Percentiles rank a stretch among this genome's conserved stretches.
phyloP scores from a whole-genome alignment of 2,888 invertebrate species.

The Pseudococcus viburni region DNA sequence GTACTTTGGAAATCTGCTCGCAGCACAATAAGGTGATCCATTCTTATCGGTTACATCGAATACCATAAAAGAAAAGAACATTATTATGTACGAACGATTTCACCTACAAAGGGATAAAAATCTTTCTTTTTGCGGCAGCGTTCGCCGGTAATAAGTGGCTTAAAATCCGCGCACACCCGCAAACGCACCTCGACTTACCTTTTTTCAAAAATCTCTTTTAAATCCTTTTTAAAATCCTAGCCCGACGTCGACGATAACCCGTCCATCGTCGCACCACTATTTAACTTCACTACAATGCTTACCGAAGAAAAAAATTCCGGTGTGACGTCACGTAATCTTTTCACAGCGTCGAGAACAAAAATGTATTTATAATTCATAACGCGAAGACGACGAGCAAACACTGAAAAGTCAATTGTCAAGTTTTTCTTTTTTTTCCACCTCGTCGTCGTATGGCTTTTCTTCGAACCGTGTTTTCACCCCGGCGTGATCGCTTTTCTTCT shows the following conservation, averaged over 20 bases:
- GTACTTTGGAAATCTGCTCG: constrained; percentile 3
- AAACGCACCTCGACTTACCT: constrained; percentile 32
- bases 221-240: constrained; percentile 53
- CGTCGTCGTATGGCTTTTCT: constrained; percentile 17
- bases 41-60: constrained; percentile 56
- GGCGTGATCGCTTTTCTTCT: not conserved
- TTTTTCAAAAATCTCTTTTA: constrained; percentile 56
- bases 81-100: constrained; percentile 58
- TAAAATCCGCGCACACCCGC: constrained; percentile 35
- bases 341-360: constrained; percentile 34
- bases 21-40: constrained; percentile 41
- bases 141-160: constrained; percentile 45
- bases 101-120: constrained; percentile 56
- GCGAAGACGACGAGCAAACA: constrained; percentile 56
- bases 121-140: constrained; percentile 41
- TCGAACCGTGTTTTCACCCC: constrained; percentile 6
- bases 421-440: constrained; percentile 13
- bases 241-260: constrained; percentile 21
- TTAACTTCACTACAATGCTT: not conserved
- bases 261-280: not conserved
- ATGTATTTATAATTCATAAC: constrained; percentile 57
- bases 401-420: constrained; percentile 55
- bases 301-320: constrained; percentile 30
- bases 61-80: constrained; percentile 54
- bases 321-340: constrained; percentile 55